Evolutionary conservation across 2,113 vertebrate species (phyloP).

Genomic region (Microtus richardsoni): DNA sequence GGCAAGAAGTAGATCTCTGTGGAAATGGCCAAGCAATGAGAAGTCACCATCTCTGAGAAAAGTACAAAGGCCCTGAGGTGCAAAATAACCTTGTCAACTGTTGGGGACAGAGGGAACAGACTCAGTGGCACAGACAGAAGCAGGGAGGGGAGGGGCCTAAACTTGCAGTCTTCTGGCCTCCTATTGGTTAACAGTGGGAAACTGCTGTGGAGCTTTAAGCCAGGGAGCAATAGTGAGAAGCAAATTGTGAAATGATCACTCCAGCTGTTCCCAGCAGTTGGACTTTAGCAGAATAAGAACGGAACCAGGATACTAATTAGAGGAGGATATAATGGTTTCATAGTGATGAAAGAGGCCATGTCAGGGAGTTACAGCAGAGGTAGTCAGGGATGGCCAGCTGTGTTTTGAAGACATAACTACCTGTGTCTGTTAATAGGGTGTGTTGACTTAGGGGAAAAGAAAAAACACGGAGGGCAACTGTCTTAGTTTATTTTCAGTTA

Average conservation of each 20-base stretch:
- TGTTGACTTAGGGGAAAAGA: not conserved
- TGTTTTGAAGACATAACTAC: not conserved
- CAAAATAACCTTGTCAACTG: no score
- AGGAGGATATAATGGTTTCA: not conserved
- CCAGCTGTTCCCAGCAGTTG: not conserved
- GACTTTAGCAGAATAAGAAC: not conserved
- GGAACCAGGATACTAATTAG: not conserved
- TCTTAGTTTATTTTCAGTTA: not conserved
- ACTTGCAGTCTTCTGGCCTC: not conserved
- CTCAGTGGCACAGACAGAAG: not conserved
- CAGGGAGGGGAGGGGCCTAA: not conserved
- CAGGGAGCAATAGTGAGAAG: not conserved
- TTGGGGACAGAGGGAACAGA: not conserved
- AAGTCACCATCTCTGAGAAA: not conserved
- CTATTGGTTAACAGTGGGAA: not conserved
- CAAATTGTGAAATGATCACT: not conserved
- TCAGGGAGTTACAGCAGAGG: no score
- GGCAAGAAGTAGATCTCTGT: not conserved
- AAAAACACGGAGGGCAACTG: not conserved
- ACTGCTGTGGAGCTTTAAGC: not conserved
- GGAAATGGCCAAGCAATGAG: not conserved
- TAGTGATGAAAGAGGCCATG: not conserved
- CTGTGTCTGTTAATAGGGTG: not conserved
- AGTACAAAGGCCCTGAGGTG: not conserved
- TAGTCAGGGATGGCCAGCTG: not conserved